These are phyloP conservation scores for Pipistrellus pipistrellus DNA, from an alignment of 2,797 vertebrate genomes.

Conservation along the genomic window DNA sequence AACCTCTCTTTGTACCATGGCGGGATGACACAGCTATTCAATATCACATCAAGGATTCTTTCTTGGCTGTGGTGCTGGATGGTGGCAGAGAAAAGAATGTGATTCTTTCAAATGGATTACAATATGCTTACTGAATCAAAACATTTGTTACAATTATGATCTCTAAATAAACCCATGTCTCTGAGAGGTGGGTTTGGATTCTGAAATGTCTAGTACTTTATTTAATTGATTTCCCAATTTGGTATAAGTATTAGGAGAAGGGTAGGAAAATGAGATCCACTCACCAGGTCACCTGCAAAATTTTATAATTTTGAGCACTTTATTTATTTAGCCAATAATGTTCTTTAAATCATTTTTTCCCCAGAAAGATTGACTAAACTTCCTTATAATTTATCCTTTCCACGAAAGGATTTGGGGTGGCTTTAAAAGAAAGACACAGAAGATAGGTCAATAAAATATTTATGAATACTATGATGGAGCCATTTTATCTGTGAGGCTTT, in stretches of 20 bases:
- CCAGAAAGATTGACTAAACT: conserved; percentile 17
- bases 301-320: conserved; percentile 25
- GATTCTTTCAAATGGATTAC: neutral
- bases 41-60: conserved; percentile 73
- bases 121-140: neutral
- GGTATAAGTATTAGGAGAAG: neutral
- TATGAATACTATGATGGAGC: neutral
- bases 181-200: neutral
- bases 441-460: neutral
- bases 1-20: conserved; percentile 73
- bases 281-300: neutral
- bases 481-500: neutral
- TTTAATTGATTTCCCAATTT: neutral
- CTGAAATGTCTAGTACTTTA: neutral
- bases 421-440: neutral
- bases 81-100: neutral
- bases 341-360: neutral
- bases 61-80: neutral
- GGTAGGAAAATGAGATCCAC: neutral
- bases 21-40: conserved; percentile 62
- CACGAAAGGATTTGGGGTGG: neutral
- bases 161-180: neutral
- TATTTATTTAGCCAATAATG: neutral
- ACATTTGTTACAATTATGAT: neutral
- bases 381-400: neutral